A percentile compares a stretch with the other conserved stretches of the same genome.
Conservation (phyloP, 2,797 vertebrate genomes). For the Loriculus beryllinus region DNA sequence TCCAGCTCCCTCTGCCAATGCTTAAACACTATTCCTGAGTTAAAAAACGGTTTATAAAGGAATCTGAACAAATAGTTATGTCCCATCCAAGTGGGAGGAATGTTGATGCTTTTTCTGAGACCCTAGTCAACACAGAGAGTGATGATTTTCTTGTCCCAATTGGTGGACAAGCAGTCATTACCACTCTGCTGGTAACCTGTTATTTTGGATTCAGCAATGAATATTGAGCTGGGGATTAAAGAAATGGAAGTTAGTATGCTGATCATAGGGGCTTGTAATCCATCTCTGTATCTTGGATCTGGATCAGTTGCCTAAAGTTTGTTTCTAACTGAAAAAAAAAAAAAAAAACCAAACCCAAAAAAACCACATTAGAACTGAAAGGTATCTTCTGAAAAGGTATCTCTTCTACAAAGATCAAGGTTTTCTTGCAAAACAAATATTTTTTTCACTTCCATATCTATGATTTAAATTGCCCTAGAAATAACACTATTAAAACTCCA, state of each 20-base stretch:
- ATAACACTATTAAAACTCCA: not conserved
- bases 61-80: not conserved
- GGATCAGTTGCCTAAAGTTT: not conserved
- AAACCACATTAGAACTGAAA: not conserved
- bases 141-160: not conserved
- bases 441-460: constrained; percentile 12
- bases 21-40: not conserved
- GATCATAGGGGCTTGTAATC: not conserved
- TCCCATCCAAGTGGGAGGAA: not conserved
- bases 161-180: not conserved
- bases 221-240: not conserved
- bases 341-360: too few relatives aligned
- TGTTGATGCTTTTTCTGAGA: not conserved
- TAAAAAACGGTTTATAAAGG: not conserved
- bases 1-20: not conserved
- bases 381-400: not conserved
- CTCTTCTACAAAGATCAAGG: not conserved
- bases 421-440: not conserved
- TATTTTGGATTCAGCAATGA: not conserved
- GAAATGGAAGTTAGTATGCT: not conserved
- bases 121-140: not conserved
- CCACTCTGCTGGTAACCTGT: not conserved
- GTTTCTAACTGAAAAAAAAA: not conserved
- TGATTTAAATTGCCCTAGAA: not conserved
- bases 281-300: not conserved